phyloP scores from a whole-genome alignment of 2,797 vertebrate species.

The Chrosomus eos region DNA sequence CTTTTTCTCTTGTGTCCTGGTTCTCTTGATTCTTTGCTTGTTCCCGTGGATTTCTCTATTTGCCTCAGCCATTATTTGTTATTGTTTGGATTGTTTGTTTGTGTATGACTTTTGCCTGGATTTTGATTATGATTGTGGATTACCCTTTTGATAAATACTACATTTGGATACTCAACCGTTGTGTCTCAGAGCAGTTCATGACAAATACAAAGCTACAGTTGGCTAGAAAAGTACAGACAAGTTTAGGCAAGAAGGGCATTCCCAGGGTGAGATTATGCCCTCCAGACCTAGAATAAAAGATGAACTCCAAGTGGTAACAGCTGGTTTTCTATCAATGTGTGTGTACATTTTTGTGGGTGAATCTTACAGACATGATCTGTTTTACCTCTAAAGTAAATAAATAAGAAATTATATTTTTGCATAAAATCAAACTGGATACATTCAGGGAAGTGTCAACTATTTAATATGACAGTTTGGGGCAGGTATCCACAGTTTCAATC shows the following conservation, averaged over 20 bases:
- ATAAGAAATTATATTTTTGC: background rate
- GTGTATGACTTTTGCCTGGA: too few relatives aligned
- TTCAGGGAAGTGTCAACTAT: background rate
- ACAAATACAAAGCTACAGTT: background rate
- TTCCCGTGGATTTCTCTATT: too few relatives aligned
- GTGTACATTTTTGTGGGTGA: background rate
- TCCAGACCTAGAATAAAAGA: slow-evolving; percentile 21
- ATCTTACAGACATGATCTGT: background rate
- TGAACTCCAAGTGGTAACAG: slow-evolving; percentile 32
- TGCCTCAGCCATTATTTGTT: too few relatives aligned
- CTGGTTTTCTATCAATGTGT: slow-evolving; percentile 8
- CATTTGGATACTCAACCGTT: too few relatives aligned
- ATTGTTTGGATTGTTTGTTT: too few relatives aligned
- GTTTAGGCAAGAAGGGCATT: slow-evolving; percentile 3
- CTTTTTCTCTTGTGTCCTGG: too few relatives aligned
- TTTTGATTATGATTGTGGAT: too few relatives aligned
- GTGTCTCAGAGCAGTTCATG: too few relatives aligned
- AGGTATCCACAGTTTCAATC: background rate
- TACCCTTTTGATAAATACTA: too few relatives aligned
- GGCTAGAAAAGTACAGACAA: background rate
- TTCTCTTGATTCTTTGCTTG: too few relatives aligned
- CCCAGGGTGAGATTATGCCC: background rate
- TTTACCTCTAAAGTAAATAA: background rate
- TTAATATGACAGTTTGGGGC: background rate
- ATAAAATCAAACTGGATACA: background rate